Evolutionary conservation across 2,113 vertebrate genomes (phyloP).

Genomic region (Anguilla japonica): DNA sequence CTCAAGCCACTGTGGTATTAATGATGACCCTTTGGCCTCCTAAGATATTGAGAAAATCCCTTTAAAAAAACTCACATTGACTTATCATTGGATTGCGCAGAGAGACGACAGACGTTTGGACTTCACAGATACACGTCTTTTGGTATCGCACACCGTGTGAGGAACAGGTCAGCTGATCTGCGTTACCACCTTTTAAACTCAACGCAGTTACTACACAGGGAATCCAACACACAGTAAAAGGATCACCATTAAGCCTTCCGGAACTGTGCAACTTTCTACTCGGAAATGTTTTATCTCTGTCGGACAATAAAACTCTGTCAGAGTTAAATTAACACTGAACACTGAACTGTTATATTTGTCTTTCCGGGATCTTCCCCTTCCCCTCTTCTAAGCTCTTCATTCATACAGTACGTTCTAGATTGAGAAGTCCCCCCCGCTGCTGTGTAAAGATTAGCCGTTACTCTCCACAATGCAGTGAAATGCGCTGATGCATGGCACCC

Average conservation of each 20-base stretch:
- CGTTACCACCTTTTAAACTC: not conserved
- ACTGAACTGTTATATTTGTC: too few species aligned
- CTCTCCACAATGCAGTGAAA: not conserved
- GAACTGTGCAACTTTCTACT: too few species aligned
- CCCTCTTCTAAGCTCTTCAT: too few species aligned
- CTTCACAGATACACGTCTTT: conserved; percentile 53
- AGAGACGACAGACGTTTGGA: conserved; percentile 53
- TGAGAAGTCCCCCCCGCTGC: not conserved
- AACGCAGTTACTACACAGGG: not conserved
- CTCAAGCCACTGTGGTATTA: conserved; percentile 30
- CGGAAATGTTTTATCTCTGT: too few species aligned
- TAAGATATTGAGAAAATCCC: conserved; percentile 35
- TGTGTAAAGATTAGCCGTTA: not conserved
- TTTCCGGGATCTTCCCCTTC: too few species aligned
- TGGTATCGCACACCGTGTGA: conserved; percentile 49
- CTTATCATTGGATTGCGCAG: conserved; percentile 57
- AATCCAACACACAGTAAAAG: not conserved
- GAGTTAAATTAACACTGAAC: too few species aligned
- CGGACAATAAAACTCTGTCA: too few species aligned
- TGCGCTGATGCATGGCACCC: not conserved
- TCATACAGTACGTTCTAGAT: not conserved
- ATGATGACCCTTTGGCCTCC: conserved; percentile 40
- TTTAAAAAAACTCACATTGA: conserved; percentile 52
- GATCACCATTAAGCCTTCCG: too few species aligned
- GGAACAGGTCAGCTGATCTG: not conserved